Evolutionary conservation across 2,888 invertebrate species (phyloP).

Genomic region (Drosophila putrida): DNA sequence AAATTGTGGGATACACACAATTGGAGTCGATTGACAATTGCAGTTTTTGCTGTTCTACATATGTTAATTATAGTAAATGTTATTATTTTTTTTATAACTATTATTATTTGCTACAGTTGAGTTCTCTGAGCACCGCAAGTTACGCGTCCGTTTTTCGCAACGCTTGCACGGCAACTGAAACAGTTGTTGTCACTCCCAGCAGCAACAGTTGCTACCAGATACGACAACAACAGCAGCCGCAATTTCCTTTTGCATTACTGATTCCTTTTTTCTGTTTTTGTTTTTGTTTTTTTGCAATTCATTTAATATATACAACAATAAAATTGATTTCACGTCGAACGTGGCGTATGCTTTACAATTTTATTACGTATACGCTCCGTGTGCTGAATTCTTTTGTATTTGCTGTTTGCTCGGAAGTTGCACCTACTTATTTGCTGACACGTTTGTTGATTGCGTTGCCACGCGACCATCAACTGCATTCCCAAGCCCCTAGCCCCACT

Average conservation of each 20-base stretch:
- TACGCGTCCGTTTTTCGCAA: conserved; percentile 62
- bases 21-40: neutral
- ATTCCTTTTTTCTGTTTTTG: neutral
- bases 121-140: neutral
- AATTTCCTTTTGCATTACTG: neutral
- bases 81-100: neutral
- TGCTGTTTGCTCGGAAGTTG: conserved; percentile 6
- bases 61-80: conserved; percentile 31
- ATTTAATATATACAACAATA: neutral
- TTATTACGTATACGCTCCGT: conserved; percentile 28
- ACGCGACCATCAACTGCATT: conserved; percentile 33
- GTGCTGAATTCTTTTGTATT: conserved; percentile 10
- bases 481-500: neutral
- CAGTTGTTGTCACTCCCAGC: conserved; percentile 9
- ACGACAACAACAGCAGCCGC: conserved; percentile 13
- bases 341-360: conserved; percentile 8
- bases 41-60: conserved; percentile 16
- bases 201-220: conserved; percentile 21
- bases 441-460: conserved; percentile 36
- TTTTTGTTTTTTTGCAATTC: conserved; percentile 3
- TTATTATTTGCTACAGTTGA: conserved; percentile 3
- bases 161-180: conserved; percentile 62
- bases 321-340: conserved; percentile 15
- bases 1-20: neutral
- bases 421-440: conserved; percentile 10